Conservation (phyloP, 2,113 vertebrate species). For the Reinhardtius hippoglossoides region DNA sequence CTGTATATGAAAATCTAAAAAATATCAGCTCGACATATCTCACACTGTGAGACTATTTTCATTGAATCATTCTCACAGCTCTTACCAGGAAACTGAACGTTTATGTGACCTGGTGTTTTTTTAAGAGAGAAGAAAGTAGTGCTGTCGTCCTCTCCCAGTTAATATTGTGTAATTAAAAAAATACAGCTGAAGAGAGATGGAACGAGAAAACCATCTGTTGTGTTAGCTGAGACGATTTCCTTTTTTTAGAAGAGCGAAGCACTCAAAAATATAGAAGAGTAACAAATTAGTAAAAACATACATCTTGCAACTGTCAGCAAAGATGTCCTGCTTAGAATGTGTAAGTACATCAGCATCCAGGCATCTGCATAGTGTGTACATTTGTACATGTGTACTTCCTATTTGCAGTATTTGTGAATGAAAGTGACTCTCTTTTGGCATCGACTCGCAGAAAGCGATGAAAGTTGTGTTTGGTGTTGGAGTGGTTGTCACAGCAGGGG, state of each 20-base stretch:
- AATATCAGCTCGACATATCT: neutral
- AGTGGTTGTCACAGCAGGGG: conserved; percentile 76
- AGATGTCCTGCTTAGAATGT: conserved; percentile 3
- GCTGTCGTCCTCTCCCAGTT: neutral
- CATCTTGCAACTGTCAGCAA: conserved; percentile 37
- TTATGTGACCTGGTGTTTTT: neutral
- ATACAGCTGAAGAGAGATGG: no score
- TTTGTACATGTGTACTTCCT: conserved; percentile 7
- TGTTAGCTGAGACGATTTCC: neutral
- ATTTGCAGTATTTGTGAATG: conserved; percentile 47
- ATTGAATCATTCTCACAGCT: neutral
- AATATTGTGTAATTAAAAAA: neutral
- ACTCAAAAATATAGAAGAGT: neutral
- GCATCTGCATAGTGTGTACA: neutral
- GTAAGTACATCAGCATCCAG: neutral
- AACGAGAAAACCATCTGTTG: neutral
- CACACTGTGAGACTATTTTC: no score
- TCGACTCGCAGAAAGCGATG: neutral
- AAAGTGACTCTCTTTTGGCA: conserved; percentile 19
- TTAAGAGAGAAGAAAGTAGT: neutral
- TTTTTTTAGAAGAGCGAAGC: neutral
- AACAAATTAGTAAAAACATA: conserved; percentile 30
- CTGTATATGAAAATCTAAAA: neutral
- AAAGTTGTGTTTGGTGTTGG: conserved; percentile 33
- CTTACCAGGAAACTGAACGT: no score